Evolutionary conservation across 2,113 vertebrate species (phyloP).

Genomic region (Microtus oregoni): DNA sequence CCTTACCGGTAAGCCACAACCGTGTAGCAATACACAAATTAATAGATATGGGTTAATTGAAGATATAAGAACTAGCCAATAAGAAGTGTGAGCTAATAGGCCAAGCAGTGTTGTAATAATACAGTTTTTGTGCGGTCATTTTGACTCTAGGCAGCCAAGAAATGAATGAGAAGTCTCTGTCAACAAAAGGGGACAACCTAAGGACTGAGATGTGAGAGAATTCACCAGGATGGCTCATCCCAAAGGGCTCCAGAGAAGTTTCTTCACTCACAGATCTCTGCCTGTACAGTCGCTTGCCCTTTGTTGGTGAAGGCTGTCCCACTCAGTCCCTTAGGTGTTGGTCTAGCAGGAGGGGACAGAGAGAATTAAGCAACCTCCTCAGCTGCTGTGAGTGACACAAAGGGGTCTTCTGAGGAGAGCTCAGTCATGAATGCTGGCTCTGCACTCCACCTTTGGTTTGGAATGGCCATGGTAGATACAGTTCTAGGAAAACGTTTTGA

Average conservation of each 20-base stretch:
- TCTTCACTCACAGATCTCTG: neutral
- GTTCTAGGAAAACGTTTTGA: slow-evolving; percentile 35
- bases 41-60: too few species aligned
- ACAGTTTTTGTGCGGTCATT: too few species aligned
- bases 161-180: too few species aligned
- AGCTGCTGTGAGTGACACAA: neutral
- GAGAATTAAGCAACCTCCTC: neutral
- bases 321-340: neutral
- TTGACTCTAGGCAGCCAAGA: too few species aligned
- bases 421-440: neutral
- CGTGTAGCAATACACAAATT: too few species aligned
- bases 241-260: neutral
- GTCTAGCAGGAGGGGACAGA: neutral
- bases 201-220: neutral
- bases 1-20: too few species aligned
- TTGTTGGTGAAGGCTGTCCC: neutral
- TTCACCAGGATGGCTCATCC: neutral
- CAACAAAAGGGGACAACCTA: neutral
- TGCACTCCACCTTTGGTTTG: neutral
- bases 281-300: neutral
- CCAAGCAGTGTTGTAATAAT: too few species aligned
- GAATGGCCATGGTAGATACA: neutral
- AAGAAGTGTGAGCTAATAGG: too few species aligned
- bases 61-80: too few species aligned
- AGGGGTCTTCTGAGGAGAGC: neutral